phyloP scores from a whole-genome alignment of 2,888 invertebrate genomes.

The Alcis repandata region DNA sequence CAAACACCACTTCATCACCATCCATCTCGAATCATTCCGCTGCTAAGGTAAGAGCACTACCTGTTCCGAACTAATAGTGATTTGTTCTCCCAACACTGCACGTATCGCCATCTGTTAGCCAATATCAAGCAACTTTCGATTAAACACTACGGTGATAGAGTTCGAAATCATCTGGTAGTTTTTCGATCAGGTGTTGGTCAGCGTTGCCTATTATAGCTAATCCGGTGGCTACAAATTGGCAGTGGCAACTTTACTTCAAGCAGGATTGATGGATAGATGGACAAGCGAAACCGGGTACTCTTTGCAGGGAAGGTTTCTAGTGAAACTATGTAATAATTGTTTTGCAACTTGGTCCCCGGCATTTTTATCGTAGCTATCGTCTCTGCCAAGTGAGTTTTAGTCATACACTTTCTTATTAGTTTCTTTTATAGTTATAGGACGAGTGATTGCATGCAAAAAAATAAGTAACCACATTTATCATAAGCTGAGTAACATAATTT shows the following conservation, averaged over 20 bases:
- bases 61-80: slow-evolving; percentile 70
- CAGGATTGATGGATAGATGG: slow-evolving; percentile 76
- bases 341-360: slow-evolving; percentile 39
- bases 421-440: neutral
- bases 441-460: neutral
- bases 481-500: neutral
- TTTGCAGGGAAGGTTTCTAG: slow-evolving; percentile 66
- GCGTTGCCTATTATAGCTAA: slow-evolving; percentile 68
- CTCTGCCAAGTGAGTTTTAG: neutral
- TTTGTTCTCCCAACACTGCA: slow-evolving; percentile 66
- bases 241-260: slow-evolving; percentile 67
- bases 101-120: slow-evolving; percentile 60
- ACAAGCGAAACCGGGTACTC: slow-evolving; percentile 71
- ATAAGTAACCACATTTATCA: neutral
- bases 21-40: slow-evolving; percentile 49
- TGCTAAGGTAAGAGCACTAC: slow-evolving; percentile 64
- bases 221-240: slow-evolving; percentile 68
- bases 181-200: slow-evolving; percentile 34
- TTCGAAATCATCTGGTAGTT: slow-evolving; percentile 51
- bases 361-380: slow-evolving; percentile 7
- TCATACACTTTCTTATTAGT: neutral
- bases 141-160: slow-evolving; percentile 52
- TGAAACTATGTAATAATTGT: slow-evolving; percentile 66
- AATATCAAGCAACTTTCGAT: slow-evolving; percentile 45
- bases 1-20: slow-evolving; percentile 52